Base-by-base conservation (phyloP, 1,140 invertebrate species). In the Drosophila parvula region DNA sequence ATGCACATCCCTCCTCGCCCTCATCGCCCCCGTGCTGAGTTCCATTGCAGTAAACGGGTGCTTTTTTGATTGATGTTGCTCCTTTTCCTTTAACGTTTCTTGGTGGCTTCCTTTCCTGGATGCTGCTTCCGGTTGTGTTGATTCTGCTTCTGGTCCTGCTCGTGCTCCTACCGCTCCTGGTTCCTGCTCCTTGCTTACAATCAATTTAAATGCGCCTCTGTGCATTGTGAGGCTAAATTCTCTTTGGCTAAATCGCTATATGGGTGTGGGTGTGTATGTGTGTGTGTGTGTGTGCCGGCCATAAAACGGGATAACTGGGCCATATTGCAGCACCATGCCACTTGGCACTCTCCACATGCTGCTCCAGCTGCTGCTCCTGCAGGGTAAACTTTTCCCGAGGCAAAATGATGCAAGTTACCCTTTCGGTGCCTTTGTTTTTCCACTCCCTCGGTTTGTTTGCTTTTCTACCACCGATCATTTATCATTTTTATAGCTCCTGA, bases 131-230 rank as follows among this genome's bases (percentile, higher is more conserved):
- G 28, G 51, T 38, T 38, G 10, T 38, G 51, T 38, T 38, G 51
- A 34, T 38, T n/a, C 5, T 22, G 43, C 10, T 22, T 2, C 43
- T 11, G 10, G 9, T 11, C 1, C 9, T 44, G 16, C 9, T 43
- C 9, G 16, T 10, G 4, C 41, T 18, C 32, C 18, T 44, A 16
- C 34, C n/a, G 53, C 60, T 48, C 62, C 36, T 45, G 47, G 34
- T 57, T 48, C 38, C 36, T 18, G 50, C 30, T 53, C 30, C 70
- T 70, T 69, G 78, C 81, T 80, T 70, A 83, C 84, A 88, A 88
- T 88, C 83, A 88, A 88, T 88, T 88, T 88, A 88, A 88, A 88
- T 88, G 84, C 69, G 83, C 83, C 84, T 81, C 68, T 74, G 83
- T 88, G 83, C 83, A 89, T 89, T 89, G 84, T 89, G 76, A 68